Conservation (phyloP, 2,888 invertebrate genomes). For the Ischnus inquisitorius region DNA sequence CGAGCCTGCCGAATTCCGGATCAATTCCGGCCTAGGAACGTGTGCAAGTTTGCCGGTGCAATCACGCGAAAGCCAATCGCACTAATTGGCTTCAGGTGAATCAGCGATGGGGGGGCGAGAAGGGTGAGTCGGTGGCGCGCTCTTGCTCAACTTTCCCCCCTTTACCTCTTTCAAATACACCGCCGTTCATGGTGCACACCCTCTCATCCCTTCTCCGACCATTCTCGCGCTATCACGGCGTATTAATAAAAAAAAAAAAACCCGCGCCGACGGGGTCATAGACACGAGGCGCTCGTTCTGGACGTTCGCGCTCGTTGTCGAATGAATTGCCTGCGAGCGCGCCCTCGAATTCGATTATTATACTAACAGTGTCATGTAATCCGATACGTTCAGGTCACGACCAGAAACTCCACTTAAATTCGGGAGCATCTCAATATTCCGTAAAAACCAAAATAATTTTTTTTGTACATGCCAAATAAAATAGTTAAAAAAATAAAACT, state of each 20-base stretch:
- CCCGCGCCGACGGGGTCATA: slow-evolving; percentile 62
- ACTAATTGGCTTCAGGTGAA: slow-evolving; percentile 75
- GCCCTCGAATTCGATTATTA: slow-evolving; percentile 36
- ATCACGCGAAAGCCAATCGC: slow-evolving; percentile 74
- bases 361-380: neutral
- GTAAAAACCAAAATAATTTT: too few species aligned
- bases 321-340: slow-evolving; percentile 46
- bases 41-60: slow-evolving; percentile 72
- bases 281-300: slow-evolving; percentile 58
- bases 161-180: slow-evolving; percentile 49
- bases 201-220: slow-evolving; percentile 26
- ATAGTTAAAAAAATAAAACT: neutral
- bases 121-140: slow-evolving; percentile 41
- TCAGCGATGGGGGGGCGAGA: slow-evolving; percentile 61
- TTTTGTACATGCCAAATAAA: too few species aligned
- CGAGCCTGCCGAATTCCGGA: slow-evolving; percentile 49
- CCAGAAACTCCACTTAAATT: neutral
- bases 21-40: slow-evolving; percentile 52
- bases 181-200: slow-evolving; percentile 56
- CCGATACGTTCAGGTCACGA: neutral
- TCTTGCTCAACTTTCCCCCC: slow-evolving; percentile 55
- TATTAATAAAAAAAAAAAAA: slow-evolving; percentile 61
- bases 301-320: slow-evolving; percentile 43
- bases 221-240: slow-evolving; percentile 49
- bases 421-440: neutral